A percentile compares a stretch with the other conserved stretches of the same genome.
Conservation (phyloP, 2,888 invertebrate genomes). For the Rhopalosiphum nymphaeae region DNA sequence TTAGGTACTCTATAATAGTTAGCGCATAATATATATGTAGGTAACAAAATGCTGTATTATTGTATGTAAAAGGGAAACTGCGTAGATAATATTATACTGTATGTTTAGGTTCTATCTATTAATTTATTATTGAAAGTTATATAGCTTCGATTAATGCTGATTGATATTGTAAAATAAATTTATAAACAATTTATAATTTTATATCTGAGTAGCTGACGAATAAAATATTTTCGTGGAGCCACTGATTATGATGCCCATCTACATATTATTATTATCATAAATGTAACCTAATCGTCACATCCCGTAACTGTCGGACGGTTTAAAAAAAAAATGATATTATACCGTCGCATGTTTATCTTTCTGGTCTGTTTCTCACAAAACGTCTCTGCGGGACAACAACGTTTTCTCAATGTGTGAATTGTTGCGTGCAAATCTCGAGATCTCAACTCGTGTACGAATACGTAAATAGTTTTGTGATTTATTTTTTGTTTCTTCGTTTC, state of each 20-base stretch:
- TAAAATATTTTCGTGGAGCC: not conserved
- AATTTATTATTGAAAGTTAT: no score
- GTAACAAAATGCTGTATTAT: no score
- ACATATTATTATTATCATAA: not conserved
- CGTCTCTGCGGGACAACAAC: not conserved
- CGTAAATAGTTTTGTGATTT: not conserved
- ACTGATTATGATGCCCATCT: not conserved
- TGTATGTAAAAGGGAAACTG: no score
- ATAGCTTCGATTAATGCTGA: no score
- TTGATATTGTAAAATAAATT: no score
- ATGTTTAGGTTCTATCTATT: no score
- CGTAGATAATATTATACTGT: no score
- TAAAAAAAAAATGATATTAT: not conserved
- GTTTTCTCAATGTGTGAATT: not conserved
- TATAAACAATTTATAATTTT: no score
- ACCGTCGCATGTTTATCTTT: constrained; percentile 7
- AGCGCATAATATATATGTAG: no score
- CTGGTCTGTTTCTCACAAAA: constrained; percentile 38
- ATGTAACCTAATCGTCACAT: not conserved
- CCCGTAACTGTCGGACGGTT: not conserved
- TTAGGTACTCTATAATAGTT: no score
- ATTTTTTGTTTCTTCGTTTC: not conserved
- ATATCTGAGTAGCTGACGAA: not conserved
- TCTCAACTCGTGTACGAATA: not conserved
- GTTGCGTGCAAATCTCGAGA: constrained; percentile 29